Base-by-base conservation (phyloP, 1,140 invertebrate species). In the Druon quercuslanigerum region DNA sequence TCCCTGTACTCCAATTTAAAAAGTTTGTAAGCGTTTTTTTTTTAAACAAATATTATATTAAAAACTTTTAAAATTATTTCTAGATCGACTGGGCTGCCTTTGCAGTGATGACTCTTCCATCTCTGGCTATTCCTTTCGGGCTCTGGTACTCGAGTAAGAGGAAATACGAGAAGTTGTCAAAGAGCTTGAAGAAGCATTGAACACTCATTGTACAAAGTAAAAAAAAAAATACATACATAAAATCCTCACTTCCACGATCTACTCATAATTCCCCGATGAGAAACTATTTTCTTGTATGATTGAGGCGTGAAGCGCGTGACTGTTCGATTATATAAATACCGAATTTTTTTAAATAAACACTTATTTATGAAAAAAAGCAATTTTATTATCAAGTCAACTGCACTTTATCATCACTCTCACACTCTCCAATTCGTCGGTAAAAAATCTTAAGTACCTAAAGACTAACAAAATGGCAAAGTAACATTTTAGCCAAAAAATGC, bases 21-120 rank as follows among this genome's bases (percentile, higher is more conserved):
- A 71, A 72, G 6, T 8, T 20, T 60, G 12, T 33, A 46, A 8
- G 71, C 20, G 1, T 71, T 72, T 3, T 51, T 25, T 33, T 33
- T 33, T 75, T 40, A 71, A 51, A 60, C 25, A 71, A n/a, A 57
- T 12, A 17, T 6, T 25, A 46, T 8, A 70, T 16, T 16, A 50
- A 60, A 46, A 7, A 17, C 8, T 51, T 54, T 17, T 57, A 74
- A 71, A 13, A 33, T 73, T 70, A n/a, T 76, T 83, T 93, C 93
- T 87, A 96, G 95, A 86, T 98, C 74, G 98, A 99, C 90, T 99
- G 98, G 98, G 92, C 95, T 70, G 96, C 97, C 46, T 99, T 99
- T 92, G 97, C 97, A 74, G 94, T 99, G 9, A 99, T 99, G 97
- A 97, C 97, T 52, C 92, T 99, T 70, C 98, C 98, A 71, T 98